Base-by-base conservation (phyloP, 2,797 vertebrate genomes). In the Cynopterus sphinx region DNA sequence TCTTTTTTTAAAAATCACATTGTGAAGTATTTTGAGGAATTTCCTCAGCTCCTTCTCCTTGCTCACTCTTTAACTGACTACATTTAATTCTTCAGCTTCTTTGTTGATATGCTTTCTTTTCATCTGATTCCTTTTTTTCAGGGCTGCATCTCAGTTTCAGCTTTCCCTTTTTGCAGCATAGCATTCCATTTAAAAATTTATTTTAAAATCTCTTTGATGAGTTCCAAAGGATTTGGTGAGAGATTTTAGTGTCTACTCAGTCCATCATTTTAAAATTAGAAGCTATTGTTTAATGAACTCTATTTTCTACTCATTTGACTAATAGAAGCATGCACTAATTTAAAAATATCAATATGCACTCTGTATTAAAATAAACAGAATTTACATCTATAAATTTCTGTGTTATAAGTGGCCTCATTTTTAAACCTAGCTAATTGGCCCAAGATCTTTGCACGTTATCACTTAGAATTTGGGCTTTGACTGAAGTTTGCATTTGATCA, bases 201-300 rank as follows among this genome's bases (percentile, higher is more conserved):
- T 86, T 94, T 83, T 79, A 24, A 87, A 79, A 75, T 63, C n/a
- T 86, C 33, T 95, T 97, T 87, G 22, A 11, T 70, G 57, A 71
- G 57, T 67, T 53, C 49, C 33, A 90, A 0, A 81, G 49, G 12
- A 67, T 81, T 95, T 95, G 55, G 61, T 51, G 41, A 92, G 84
- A 63, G 46, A 59, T 41, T 75, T 87, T 51, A 9, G 31, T 90
- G 33, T 78, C 3, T 86, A 8, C 17, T 63, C 6, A 78, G 55
- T 3, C 16, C 49, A 63, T 71, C 68, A 82, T 53, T 94, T 92
- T 86, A 75, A 85, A 95, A 89, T 74, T 57, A 63, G 26, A 95
- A 43, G 57, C 59, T 9, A 17, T 15, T 90, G 22, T 46, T 81
- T 10, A 41, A 33, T 88, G 43, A 89, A 53, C 24, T 90, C 26